These are phyloP conservation scores for Anoplolepis gracilipes DNA, from an alignment of 1,140 invertebrate genomes.

Conservation along the genomic window DNA sequence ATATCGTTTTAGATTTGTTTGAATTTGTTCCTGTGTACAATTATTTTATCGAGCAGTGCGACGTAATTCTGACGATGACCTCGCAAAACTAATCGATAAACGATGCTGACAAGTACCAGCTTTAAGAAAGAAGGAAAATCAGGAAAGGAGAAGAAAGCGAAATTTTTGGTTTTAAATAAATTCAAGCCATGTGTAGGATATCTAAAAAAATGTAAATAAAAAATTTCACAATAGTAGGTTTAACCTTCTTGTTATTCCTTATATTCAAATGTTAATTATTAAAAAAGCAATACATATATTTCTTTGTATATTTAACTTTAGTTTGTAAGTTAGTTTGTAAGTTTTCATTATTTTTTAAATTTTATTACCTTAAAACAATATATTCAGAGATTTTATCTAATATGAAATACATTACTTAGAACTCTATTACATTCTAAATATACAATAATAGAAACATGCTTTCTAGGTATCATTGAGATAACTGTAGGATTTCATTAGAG, in stretches of 20 bases:
- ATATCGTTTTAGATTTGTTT: constrained; percentile 7
- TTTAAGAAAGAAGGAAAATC: neutral
- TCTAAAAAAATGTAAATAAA: neutral
- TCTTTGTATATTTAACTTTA: neutral
- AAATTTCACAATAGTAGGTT: neutral
- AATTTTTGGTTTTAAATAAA: neutral
- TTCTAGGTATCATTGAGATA: neutral
- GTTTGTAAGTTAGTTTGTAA: neutral
- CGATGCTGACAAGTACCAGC: neutral
- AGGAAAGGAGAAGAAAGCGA: too few species aligned
- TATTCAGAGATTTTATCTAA: neutral
- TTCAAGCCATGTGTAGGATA: neutral
- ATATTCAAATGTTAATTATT: neutral
- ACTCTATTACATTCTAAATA: too few species aligned
- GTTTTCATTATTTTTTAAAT: neutral
- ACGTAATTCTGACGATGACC: constrained; percentile 2
- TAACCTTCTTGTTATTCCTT: neutral
- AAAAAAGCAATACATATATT: neutral
- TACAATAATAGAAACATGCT: too few species aligned
- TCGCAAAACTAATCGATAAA: constrained; percentile 20
- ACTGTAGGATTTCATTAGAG: neutral
- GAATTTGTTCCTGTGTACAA: neutral
- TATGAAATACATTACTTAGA: neutral
- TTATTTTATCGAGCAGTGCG: neutral
- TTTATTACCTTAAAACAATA: neutral